Percentiles rank a stretch among this genome's conserved stretches.
These are phyloP conservation scores for Craterocephalus amniculus DNA, from an alignment of 2,797 vertebrate species.

Conservation along the genomic window DNA sequence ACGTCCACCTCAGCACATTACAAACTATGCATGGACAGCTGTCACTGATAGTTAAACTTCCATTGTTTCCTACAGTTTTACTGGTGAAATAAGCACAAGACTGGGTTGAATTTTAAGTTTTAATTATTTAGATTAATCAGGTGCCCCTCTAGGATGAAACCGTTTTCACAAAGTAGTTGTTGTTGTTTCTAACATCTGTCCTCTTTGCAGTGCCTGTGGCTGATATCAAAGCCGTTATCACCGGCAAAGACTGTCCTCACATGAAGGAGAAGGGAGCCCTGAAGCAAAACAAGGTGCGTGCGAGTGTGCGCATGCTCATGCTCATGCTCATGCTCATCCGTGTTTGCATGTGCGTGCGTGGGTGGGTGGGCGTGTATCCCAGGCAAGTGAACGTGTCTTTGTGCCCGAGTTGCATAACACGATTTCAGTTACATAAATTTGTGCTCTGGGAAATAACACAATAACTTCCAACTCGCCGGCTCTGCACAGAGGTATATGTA, in stretches of 20 bases:
- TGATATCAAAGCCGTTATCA: conserved; percentile 99
- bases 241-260: conserved; percentile 98
- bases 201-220: conserved; percentile 93
- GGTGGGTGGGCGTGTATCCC: conserved; percentile 51
- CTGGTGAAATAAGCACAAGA: conserved; percentile 11
- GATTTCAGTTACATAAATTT: conserved; percentile 64
- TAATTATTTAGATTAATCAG: conserved; percentile 40
- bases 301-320: conserved; percentile 12
- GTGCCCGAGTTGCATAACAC: conserved; percentile 58
- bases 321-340: too few relatives aligned
- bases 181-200: conserved; percentile 48
- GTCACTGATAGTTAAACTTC: too few relatives aligned
- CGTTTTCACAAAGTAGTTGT: conserved; percentile 36
- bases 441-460: conserved; percentile 62
- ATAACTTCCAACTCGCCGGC: conserved; percentile 36
- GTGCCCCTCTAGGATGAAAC: conserved; percentile 34
- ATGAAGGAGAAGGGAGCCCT: conserved; percentile 99
- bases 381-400: conserved; percentile 38
- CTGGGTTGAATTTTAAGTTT: conserved; percentile 35
- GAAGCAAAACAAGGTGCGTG: conserved; percentile 97
- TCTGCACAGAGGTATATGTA: conserved; percentile 7
- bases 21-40: too few relatives aligned
- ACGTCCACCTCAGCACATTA: too few relatives aligned
- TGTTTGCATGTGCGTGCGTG: conserved; percentile 28
- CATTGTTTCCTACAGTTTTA: not conserved